These are phyloP conservation scores for Otus scops DNA, from an alignment of 2,797 vertebrate genomes.

Conservation along the genomic window DNA sequence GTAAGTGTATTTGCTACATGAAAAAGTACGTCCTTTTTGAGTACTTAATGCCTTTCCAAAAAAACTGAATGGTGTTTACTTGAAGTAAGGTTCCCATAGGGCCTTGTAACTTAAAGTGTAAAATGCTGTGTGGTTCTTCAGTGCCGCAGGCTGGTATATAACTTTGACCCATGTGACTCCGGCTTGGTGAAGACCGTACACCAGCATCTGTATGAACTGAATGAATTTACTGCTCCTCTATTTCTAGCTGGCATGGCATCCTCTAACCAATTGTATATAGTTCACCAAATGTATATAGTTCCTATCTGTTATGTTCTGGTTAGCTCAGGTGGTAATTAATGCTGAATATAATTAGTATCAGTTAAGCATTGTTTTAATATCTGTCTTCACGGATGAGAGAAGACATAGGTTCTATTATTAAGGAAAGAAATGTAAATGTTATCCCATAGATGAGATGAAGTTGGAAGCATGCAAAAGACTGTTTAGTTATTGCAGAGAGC, in stretches of 20 bases:
- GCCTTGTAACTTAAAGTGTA: background rate
- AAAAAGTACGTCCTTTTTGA: background rate
- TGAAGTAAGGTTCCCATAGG: background rate
- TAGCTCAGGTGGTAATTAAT: background rate
- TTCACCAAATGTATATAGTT: background rate
- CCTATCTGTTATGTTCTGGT: background rate
- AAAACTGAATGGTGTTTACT: background rate
- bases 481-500: background rate
- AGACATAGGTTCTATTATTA: background rate
- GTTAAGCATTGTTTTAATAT: background rate
- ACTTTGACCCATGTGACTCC: background rate
- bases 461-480: background rate
- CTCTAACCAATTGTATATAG: background rate
- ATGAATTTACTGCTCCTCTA: background rate
- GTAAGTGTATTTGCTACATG: background rate
- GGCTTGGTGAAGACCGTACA: background rate
- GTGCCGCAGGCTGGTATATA: background rate
- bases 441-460: background rate
- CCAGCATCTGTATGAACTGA: background rate
- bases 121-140: background rate
- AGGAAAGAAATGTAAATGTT: background rate
- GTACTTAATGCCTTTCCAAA: background rate
- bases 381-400: background rate
- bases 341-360: background rate
- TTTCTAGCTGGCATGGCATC: background rate